These are phyloP conservation scores for Iguana delicatissima DNA, from an alignment of 2,797 vertebrate species.

Conservation along the genomic window DNA sequence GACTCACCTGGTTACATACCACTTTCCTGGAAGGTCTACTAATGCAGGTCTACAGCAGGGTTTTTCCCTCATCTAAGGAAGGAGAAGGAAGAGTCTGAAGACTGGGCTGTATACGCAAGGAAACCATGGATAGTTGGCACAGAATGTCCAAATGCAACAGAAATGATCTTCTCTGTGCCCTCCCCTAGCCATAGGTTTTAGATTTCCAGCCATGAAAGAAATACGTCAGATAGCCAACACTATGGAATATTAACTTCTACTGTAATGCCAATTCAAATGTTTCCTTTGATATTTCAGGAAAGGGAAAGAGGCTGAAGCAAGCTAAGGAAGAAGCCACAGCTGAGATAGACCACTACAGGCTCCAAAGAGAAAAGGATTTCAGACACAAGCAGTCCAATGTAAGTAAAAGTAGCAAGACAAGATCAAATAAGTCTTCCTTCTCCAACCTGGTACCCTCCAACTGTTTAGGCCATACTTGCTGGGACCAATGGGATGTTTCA, in stretches of 20 bases:
- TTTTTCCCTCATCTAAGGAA: neutral
- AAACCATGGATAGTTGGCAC: neutral
- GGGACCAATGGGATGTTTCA: neutral
- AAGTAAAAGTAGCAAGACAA: constrained; percentile 36
- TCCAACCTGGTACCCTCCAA: neutral
- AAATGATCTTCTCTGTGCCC: neutral
- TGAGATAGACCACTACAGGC: constrained; percentile 78
- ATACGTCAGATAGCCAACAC: neutral
- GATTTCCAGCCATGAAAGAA: neutral
- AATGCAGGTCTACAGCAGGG: neutral
- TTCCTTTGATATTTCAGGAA: constrained; percentile 74
- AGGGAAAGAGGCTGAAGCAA: constrained; percentile 79
- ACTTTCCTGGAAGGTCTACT: neutral
- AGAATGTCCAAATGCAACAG: neutral
- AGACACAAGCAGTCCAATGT: constrained; percentile 77
- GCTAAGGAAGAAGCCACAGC: constrained; percentile 83
- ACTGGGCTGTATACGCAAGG: neutral
- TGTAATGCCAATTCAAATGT: neutral
- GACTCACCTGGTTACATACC: neutral
- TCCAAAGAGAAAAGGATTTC: constrained; percentile 81
- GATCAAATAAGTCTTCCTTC: neutral
- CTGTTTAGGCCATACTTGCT: neutral
- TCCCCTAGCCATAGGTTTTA: neutral
- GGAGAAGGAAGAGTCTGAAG: neutral
- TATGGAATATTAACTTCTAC: neutral